phyloP scores from a whole-genome alignment of 1,140 invertebrate species.

The Magallana angulata region DNA sequence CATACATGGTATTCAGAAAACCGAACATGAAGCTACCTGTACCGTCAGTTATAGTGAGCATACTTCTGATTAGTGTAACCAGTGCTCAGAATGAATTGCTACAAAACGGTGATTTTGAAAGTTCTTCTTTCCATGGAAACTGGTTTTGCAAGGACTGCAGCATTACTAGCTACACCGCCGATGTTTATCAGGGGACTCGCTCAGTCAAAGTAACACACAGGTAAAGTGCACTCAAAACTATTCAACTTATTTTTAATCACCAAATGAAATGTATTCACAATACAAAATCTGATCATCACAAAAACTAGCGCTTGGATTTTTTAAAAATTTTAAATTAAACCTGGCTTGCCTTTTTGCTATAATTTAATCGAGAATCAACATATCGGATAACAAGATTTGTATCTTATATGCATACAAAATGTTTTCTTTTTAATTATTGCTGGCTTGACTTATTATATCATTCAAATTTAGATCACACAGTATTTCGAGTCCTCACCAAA shows the following conservation, averaged over 20 bases:
- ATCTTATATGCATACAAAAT: too few relatives aligned
- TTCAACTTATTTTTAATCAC: too few relatives aligned
- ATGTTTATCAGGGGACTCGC: not conserved
- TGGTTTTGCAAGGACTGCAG: constrained; percentile 6
- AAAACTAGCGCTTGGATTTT: too few relatives aligned
- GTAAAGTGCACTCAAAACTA: not conserved
- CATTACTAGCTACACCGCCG: not conserved
- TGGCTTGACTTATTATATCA: not conserved
- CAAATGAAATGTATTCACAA: too few relatives aligned
- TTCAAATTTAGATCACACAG: not conserved
- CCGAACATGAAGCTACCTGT: not conserved
- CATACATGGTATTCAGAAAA: not conserved
- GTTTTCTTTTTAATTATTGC: too few relatives aligned
- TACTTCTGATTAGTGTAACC: not conserved
- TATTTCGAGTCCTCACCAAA: constrained; percentile 17
- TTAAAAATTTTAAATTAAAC: too few relatives aligned
- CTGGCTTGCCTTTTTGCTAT: too few relatives aligned
- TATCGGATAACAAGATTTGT: too few relatives aligned
- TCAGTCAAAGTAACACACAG: not conserved
- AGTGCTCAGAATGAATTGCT: not conserved
- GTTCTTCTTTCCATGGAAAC: constrained; percentile 13
- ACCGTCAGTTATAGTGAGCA: not conserved
- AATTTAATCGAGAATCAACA: too few relatives aligned
- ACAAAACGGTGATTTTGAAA: constrained; percentile 20
- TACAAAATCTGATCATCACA: too few relatives aligned